phyloP scores from a whole-genome alignment of 2,888 invertebrate species.

The Volucella bombylans region DNA sequence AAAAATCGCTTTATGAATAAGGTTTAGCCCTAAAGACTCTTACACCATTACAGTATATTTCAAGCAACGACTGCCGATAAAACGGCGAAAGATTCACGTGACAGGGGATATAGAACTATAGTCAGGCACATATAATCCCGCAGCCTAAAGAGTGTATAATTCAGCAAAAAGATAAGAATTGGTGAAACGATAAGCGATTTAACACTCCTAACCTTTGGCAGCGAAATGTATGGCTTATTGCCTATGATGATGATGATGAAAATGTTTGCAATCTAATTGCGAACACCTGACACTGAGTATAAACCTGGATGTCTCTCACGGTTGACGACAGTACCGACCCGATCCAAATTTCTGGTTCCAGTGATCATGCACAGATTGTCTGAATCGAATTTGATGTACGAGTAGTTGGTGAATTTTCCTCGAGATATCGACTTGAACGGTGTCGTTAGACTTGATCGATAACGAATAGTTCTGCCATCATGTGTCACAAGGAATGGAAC shows the following conservation, averaged over 20 bases:
- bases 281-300: slow-evolving; percentile 97
- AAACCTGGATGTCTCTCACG: slow-evolving; percentile 99
- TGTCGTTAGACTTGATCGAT: slow-evolving; percentile 98
- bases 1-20: no score
- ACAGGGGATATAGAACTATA: no score
- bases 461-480: slow-evolving; percentile 98
- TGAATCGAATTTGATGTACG: slow-evolving; percentile 98
- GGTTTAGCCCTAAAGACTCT: no score
- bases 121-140: no score
- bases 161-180: no score
- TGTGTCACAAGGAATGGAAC: slow-evolving; percentile 98
- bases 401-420: slow-evolving; percentile 98
- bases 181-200: slow-evolving; percentile 83
- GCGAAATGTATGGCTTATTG: slow-evolving; percentile 97
- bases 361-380: slow-evolving; percentile 99
- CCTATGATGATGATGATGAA: slow-evolving; percentile 99
- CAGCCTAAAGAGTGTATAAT: no score
- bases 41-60: no score
- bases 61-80: no score
- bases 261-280: slow-evolving; percentile 98
- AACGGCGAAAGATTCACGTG: no score
- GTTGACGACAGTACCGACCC: slow-evolving; percentile 98
- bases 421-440: slow-evolving; percentile 96
- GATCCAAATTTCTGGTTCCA: slow-evolving; percentile 99
- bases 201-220: slow-evolving; percentile 98